These are phyloP conservation scores for Drosophila lutescens DNA, from an alignment of 2,888 invertebrate species.

Conservation along the genomic window DNA sequence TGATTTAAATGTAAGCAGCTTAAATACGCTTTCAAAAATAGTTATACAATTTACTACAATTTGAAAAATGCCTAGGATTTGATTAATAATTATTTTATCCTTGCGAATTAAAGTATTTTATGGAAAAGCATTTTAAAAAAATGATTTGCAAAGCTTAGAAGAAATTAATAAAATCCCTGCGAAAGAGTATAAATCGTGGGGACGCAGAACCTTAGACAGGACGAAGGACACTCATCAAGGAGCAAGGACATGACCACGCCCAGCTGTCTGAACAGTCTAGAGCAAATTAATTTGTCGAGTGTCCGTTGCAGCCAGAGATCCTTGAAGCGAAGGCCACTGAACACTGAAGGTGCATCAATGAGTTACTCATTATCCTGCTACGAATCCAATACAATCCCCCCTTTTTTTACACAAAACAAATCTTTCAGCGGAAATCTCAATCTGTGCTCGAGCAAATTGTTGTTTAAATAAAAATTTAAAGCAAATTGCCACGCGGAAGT, in stretches of 20 bases:
- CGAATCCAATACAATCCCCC: neutral
- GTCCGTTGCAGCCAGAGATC: conserved; percentile 57
- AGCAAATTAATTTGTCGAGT: conserved; percentile 79
- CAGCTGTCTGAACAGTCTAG: conserved; percentile 71
- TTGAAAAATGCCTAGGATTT: no score
- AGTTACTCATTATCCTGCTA: neutral
- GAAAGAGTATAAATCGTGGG: conserved; percentile 22
- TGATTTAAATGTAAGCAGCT: neutral
- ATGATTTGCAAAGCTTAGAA: neutral
- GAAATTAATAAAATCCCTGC: neutral
- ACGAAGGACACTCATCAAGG: conserved; percentile 46
- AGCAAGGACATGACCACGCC: conserved; percentile 66
- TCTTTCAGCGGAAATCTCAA: conserved; percentile 58
- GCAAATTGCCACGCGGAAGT: conserved; percentile 62
- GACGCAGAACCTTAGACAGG: conserved; percentile 14
- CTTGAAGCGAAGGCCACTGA: conserved; percentile 34
- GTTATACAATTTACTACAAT: neutral
- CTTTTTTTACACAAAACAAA: conserved; percentile 12
- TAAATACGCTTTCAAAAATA: neutral
- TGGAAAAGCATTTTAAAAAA: no score
- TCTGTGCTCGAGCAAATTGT: conserved; percentile 68
- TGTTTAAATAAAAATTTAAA: conserved; percentile 68
- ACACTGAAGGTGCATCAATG: conserved; percentile 45
- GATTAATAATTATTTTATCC: no score
- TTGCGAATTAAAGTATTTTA: no score